A percentile compares a stretch with the other conserved stretches of the same genome.
These are phyloP conservation scores for Pyrrhura leucotis DNA, from an alignment of 2,797 vertebrate species.

Conservation along the genomic window DNA sequence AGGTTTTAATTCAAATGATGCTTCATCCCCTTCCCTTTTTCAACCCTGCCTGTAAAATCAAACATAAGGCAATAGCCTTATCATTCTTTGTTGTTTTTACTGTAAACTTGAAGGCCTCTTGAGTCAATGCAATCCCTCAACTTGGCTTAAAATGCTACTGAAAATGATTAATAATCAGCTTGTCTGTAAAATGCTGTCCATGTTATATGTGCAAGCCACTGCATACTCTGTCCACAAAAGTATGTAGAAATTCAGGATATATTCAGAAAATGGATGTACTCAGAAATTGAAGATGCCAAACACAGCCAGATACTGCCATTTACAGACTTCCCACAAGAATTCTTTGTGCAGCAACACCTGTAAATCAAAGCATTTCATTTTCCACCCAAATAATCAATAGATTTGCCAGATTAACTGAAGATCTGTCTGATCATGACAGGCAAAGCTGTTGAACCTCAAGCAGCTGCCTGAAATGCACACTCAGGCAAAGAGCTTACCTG, in stretches of 20 bases:
- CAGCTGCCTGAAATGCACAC: background rate
- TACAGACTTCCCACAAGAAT: background rate
- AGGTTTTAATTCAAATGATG: background rate
- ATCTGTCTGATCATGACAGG: background rate
- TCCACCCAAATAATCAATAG: conserved; percentile 27
- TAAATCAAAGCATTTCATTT: conserved; percentile 34
- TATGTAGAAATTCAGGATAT: background rate
- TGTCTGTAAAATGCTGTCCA: background rate
- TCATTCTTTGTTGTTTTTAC: background rate
- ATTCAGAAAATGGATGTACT: background rate
- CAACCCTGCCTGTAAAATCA: background rate
- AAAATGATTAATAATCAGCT: background rate
- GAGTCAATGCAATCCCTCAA: background rate
- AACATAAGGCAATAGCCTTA: background rate
- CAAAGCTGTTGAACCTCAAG: background rate
- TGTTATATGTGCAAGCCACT: background rate
- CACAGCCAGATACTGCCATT: background rate
- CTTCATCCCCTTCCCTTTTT: background rate
- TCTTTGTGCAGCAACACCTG: conserved; percentile 11
- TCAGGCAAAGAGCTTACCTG: background rate
- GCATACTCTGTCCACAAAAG: background rate
- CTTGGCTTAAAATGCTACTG: background rate
- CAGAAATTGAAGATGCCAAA: background rate
- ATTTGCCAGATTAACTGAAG: conserved; percentile 20
- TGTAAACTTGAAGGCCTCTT: background rate